phyloP scores from a whole-genome alignment of 1,140 invertebrate genomes.

The Ceratoteleas bidentatus region DNA sequence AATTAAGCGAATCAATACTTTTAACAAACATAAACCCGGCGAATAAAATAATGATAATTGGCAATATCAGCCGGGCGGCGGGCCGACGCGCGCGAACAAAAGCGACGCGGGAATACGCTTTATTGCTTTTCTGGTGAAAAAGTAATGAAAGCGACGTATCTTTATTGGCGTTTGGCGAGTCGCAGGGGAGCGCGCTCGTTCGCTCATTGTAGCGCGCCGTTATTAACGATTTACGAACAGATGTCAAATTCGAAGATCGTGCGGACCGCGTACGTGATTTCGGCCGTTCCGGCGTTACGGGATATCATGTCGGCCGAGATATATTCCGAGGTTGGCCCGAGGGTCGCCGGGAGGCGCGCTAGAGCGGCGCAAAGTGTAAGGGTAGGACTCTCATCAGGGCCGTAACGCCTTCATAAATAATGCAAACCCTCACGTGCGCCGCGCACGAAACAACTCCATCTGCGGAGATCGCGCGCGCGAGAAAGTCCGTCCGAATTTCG shows the following conservation, averaged over 20 bases:
- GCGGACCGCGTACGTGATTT: constrained; percentile 57
- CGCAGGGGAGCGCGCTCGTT: constrained; percentile 31
- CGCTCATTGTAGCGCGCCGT: constrained; percentile 22
- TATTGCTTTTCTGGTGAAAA: constrained; percentile 34
- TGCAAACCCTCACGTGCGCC: constrained; percentile 69
- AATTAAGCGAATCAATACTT: constrained; percentile 27
- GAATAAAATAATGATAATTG: constrained; percentile 37
- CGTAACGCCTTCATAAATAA: constrained; percentile 77
- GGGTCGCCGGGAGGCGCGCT: constrained; percentile 33
- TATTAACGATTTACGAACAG: constrained; percentile 69
- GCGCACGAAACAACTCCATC: constrained; percentile 60
- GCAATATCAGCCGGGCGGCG: constrained; percentile 12
- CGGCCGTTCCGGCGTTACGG: constrained; percentile 32
- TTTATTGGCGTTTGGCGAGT: constrained; percentile 32
- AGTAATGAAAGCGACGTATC: constrained; percentile 41
- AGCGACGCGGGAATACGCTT: constrained; percentile 15
- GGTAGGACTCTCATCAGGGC: constrained; percentile 69
- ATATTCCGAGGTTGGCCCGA: constrained; percentile 50
- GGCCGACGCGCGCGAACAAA: constrained; percentile 9
- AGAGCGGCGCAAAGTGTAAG: constrained; percentile 55
- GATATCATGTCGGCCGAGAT: constrained; percentile 48
- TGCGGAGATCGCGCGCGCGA: constrained; percentile 46
- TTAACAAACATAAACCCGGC: constrained; percentile 9
- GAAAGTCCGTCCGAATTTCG: constrained; percentile 41
- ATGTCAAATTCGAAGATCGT: constrained; percentile 65